Base-by-base conservation (phyloP, 2,797 vertebrate genomes). In the Phrynocephalus guinanensis region DNA sequence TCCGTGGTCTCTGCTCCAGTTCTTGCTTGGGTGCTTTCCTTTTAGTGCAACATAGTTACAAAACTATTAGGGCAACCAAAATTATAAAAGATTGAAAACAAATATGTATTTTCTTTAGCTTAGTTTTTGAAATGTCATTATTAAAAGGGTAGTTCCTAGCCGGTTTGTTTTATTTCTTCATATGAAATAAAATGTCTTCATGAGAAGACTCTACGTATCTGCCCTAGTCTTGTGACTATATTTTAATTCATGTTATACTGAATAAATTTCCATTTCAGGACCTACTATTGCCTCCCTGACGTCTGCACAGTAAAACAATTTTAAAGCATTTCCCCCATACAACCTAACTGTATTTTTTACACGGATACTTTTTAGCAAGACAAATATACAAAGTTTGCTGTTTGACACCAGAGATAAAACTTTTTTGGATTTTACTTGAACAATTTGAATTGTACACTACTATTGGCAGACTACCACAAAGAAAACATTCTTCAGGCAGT, bases 1-100 rank as follows among this genome's bases (percentile, higher is more conserved):
- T 99, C 98, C 71, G 93, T 89, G 15, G 95, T 96, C 60, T 98
- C 98, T 22, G 80, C 93, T 68, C 90, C 91, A 76, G 83, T 90
- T 93, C 94, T 95, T 89, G 95, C 82, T 80, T 93, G 94, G 91
- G 91, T 93, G 24, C 22, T 92, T 88, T 81, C 92, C 97, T 97
- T 79, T 85, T 68, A 44, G 75, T 28, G 66, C 63, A 75, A 85
- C 15, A 88, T 20, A 85, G 78, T 84, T 84, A 73, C 0, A 90
- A 84, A 92, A 71, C 38, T 89, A 79, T 0, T 3, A 77, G 3
- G 3, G 91, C 73, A 93, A 63, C 24, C 26, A 92, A 76, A 89
- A 86, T 56, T 85, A 66, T 86, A 86, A 92, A 84, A 79, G 48
- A 75, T 84, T 77, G 86, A 77, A 73, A 28, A 5, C 16, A 38